phyloP scores from a whole-genome alignment of 35 echinoderm and acorn worm genomes.

The Ophiothrix spiculata region DNA sequence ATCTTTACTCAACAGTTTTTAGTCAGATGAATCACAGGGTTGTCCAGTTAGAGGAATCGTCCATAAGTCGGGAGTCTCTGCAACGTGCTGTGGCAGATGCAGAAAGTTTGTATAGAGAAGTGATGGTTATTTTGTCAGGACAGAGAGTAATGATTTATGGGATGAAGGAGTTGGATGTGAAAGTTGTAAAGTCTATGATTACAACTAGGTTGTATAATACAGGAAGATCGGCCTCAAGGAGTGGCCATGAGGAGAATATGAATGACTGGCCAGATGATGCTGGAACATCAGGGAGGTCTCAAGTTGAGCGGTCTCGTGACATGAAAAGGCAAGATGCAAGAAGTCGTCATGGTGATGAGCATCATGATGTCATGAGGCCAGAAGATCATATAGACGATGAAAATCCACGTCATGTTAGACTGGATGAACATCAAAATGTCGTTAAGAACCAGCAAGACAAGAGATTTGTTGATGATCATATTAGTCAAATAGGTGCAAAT shows the following conservation, averaged over 20 bases:
- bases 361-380: too few species aligned
- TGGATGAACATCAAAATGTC: neutral
- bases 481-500: too few species aligned
- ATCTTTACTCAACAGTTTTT: conserved; percentile 17
- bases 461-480: too few species aligned
- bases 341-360: too few species aligned
- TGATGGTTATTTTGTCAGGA: neutral
- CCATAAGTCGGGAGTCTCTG: neutral
- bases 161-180: neutral
- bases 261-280: conserved; percentile 1
- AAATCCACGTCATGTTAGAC: neutral
- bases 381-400: neutral
- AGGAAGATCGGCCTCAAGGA: neutral
- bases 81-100: neutral
- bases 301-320: neutral
- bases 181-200: conserved; percentile 9
- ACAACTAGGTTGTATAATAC: neutral
- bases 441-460: too few species aligned
- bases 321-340: too few species aligned
- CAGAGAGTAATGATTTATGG: conserved; percentile 23
- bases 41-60: neutral
- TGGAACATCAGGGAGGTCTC: neutral
- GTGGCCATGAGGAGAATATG: neutral
- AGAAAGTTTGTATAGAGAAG: neutral
- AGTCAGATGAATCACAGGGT: neutral